Conservation (phyloP, 2,797 vertebrate genomes). For the Spinus olivaceus region DNA sequence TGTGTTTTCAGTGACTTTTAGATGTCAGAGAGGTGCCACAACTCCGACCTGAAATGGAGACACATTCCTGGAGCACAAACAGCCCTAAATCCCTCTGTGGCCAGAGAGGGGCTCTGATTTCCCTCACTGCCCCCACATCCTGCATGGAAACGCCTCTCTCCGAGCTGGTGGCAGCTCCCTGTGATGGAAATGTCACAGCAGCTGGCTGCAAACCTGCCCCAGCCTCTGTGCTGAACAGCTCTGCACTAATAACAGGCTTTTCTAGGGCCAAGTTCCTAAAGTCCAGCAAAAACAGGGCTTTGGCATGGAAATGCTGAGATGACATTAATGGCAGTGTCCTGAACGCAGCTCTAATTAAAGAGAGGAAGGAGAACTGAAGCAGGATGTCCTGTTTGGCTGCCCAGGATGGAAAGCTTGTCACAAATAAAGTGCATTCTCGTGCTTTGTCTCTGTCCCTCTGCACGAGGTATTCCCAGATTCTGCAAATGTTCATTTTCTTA, state of each 20-base stretch:
- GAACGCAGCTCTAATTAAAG: constrained; percentile 52
- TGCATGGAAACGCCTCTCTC: fast-evolving
- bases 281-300: constrained; percentile 30
- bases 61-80: neutral
- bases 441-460: neutral
- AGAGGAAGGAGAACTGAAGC: constrained; percentile 70
- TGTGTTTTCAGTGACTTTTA: neutral
- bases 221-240: neutral
- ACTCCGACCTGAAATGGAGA: neutral
- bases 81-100: fast-evolving
- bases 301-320: constrained; percentile 63
- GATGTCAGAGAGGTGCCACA: neutral
- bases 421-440: constrained; percentile 57
- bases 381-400: constrained; percentile 83
- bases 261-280: constrained; percentile 32
- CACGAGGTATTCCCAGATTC: constrained; percentile 45
- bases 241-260: neutral
- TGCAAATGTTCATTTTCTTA: constrained; percentile 38
- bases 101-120: neutral
- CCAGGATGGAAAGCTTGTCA: constrained; percentile 74
- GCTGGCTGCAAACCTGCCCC: neutral
- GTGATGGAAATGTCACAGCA: neutral
- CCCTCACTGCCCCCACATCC: neutral
- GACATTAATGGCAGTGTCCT: constrained; percentile 48
- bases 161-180: neutral